A percentile compares a stretch with the other conserved stretches of the same genome.
phyloP scores from a whole-genome alignment of 2,888 invertebrate species.

The Gnatocerus cornutus region DNA sequence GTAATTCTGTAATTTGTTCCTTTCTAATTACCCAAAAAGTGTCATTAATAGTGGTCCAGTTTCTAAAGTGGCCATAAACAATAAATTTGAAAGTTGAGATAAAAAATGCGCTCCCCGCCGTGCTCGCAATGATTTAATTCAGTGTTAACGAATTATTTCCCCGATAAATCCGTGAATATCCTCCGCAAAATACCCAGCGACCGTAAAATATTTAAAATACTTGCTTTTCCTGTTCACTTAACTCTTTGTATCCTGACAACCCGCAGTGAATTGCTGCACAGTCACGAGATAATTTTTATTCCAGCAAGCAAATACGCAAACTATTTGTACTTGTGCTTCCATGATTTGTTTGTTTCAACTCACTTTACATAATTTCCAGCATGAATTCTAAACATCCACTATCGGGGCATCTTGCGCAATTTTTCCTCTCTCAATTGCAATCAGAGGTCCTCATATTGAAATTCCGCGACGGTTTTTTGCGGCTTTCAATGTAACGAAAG shows the following conservation, averaged over 20 bases:
- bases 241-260: conserved; percentile 57
- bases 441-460: conserved; percentile 33
- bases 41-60: too few relatives aligned
- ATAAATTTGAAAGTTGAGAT: neutral
- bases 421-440: conserved; percentile 9
- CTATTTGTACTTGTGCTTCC: conserved; percentile 60
- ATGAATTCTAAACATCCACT: conserved; percentile 52
- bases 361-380: conserved; percentile 59
- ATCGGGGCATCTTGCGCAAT: conserved; percentile 9
- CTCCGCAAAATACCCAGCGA: conserved; percentile 9
- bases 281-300: conserved; percentile 62
- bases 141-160: neutral
- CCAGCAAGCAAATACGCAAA: conserved; percentile 59
- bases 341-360: conserved; percentile 61
- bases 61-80: too few relatives aligned
- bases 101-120: neutral
- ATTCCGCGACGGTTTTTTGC: conserved; percentile 20
- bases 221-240: conserved; percentile 60
- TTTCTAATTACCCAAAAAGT: too few relatives aligned
- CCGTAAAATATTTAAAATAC: conserved; percentile 58
- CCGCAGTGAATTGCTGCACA: conserved; percentile 59
- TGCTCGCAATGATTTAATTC: conserved; percentile 3
- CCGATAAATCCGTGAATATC: conserved; percentile 31
- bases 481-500: conserved; percentile 50
- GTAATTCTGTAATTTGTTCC: too few relatives aligned